Percentiles rank a stretch among this genome's conserved stretches.
Conservation (phyloP, 1,140 invertebrate genomes). For the Caerostris extrusa region DNA sequence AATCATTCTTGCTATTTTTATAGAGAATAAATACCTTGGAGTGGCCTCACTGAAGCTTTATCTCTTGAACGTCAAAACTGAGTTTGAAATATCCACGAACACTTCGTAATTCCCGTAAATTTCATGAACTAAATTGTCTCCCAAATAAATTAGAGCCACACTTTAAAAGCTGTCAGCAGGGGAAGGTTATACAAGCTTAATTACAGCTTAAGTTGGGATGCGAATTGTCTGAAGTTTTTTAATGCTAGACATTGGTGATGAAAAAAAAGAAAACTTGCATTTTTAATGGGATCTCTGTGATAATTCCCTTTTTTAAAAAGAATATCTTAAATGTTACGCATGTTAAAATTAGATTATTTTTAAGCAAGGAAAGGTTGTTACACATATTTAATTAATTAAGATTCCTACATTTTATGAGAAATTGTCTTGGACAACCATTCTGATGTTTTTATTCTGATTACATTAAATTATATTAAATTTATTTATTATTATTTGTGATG, state of each 20-base stretch:
- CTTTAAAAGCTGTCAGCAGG: not conserved
- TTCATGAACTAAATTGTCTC: not conserved
- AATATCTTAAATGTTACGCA: not conserved
- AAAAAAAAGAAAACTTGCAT: not conserved
- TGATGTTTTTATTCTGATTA: too few relatives aligned
- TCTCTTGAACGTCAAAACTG: not conserved
- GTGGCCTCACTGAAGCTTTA: not conserved
- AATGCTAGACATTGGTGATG: not conserved
- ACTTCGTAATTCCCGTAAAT: not conserved
- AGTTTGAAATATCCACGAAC: not conserved
- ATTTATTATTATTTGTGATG: too few relatives aligned
- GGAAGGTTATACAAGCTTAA: not conserved
- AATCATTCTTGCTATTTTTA: not conserved
- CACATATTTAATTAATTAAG: too few relatives aligned
- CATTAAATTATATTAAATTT: too few relatives aligned
- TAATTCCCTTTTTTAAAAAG: not conserved
- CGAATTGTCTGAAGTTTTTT: not conserved
- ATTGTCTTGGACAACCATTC: too few relatives aligned
- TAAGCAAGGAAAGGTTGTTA: not conserved
- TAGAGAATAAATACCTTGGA: not conserved
- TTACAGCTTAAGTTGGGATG: not conserved
- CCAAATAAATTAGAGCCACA: not conserved
- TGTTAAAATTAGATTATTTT: not conserved
- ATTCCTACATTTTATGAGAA: too few relatives aligned
- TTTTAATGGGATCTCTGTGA: not conserved